Evolutionary conservation across 2,888 invertebrate genomes (phyloP), one percentile per base, ranked within the genome.

Genomic region (Ptilodon capucinus): DNA sequence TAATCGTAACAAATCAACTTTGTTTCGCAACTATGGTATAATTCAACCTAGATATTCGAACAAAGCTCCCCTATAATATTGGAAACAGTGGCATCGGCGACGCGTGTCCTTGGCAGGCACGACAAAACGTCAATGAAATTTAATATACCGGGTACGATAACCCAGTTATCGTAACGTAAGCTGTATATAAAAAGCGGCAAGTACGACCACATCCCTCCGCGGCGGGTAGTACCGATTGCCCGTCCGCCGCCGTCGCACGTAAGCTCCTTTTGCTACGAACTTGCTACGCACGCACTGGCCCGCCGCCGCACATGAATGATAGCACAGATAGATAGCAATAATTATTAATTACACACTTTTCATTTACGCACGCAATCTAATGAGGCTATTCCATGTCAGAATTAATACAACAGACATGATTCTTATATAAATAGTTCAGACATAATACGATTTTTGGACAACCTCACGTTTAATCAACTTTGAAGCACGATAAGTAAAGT

Each of bases 131-230:
- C 89, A 86, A 86, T 86, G 88, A 79, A 88, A 86, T 83, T 83
- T 81, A 86, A 88, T 90, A 90, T 86, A 81, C 81, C 67, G 76
- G 73, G 70, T 76, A 81, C 83, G 76, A 79, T 90, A 89, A 90
- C 90, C 89, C 81, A 86, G 89, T 84, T 90, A 84, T 82, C 68
- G 84, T 81, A 83, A 80, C 77, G 76, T 75, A 77, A 82, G 70
- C 77, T 72, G 75, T 76, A 62, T 74, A 64, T 78, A 81, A 85
- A 83, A 85, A 83, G 75, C 71, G 70, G 75, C 75, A 81, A 86
- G 86, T 84, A 77, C 79, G 71, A 67, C 73, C 79, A 75, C 71
- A 79, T 74, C 74, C 83, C 77, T 61, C 66, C 54, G 64, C 46
- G 49, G 69, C 71, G 77, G 79, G 74, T 77, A 84, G 86, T 90